Conservation (phyloP, 2,113 vertebrate genomes). For the Proteles cristata region DNA sequence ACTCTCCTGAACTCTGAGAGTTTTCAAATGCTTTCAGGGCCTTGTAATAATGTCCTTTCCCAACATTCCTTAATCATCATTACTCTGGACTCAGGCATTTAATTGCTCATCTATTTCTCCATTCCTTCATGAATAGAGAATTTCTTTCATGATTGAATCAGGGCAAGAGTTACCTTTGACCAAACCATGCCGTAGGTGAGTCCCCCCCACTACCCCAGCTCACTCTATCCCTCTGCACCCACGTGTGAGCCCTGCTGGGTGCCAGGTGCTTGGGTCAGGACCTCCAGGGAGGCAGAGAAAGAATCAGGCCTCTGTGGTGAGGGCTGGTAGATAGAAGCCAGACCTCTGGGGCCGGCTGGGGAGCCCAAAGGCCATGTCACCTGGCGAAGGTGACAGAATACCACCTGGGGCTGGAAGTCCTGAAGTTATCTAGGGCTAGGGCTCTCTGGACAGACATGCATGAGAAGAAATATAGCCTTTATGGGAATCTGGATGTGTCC, state of each 20-base stretch:
- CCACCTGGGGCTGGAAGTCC: background rate
- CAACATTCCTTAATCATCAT: conserved; percentile 63
- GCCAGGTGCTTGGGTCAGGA: background rate
- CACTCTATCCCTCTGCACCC: background rate
- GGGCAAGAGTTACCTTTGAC: background rate
- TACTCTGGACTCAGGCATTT: conserved; percentile 57
- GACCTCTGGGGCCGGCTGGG: no score
- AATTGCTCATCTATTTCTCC: conserved; percentile 66
- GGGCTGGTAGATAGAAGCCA: background rate
- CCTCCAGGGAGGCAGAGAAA: background rate
- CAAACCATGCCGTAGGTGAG: background rate
- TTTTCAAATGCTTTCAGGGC: background rate
- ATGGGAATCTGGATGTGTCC: background rate
- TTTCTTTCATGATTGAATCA: conserved; percentile 40
- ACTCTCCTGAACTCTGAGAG: background rate
- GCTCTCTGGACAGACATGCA: background rate
- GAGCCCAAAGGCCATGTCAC: background rate
- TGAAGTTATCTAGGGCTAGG: background rate
- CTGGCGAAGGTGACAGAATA: background rate
- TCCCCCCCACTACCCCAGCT: no score
- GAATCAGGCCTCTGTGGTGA: background rate
- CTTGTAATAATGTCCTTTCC: conserved; percentile 25
- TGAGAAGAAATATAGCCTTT: background rate
- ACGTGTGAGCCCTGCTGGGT: background rate
- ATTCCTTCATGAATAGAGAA: conserved; percentile 51